These are phyloP conservation scores for Myathropa florea DNA, from an alignment of 2,888 invertebrate genomes.

Conservation along the genomic window DNA sequence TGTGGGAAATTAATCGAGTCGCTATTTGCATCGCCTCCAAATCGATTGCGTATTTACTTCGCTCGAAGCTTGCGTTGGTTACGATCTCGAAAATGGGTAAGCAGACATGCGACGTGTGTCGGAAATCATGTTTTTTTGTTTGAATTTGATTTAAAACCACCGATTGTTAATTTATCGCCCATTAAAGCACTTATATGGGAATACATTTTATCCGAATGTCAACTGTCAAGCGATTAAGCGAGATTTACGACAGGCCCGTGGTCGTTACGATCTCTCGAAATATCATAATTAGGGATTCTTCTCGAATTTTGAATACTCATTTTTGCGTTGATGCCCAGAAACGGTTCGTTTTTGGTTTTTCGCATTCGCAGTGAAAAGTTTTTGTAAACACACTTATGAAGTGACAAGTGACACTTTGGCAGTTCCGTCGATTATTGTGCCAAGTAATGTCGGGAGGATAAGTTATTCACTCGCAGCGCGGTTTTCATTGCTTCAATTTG, in stretches of 20 bases:
- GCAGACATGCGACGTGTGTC: neutral
- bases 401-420: conserved; percentile 52
- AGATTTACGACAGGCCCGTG: neutral
- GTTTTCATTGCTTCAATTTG: neutral
- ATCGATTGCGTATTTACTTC: neutral
- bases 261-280: neutral
- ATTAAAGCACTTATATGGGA: neutral
- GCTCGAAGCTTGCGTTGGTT: neutral
- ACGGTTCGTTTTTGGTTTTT: neutral
- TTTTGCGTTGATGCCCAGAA: neutral
- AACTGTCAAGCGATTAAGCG: neutral
- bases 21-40: neutral
- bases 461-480: conserved; percentile 15
- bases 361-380: neutral
- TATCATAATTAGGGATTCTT: neutral
- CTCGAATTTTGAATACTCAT: neutral
- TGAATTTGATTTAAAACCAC: neutral
- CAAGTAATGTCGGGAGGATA: conserved; percentile 23
- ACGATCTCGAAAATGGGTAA: neutral
- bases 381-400: conserved; percentile 23
- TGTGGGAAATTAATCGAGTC: neutral
- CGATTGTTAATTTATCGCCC: neutral
- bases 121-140: neutral
- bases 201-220: neutral
- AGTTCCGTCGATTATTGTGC: conserved; percentile 51